Evolutionary conservation across 2,888 invertebrate genomes (phyloP), one percentile per base, ranked within the genome.

Genomic region (Xylota segnis): DNA sequence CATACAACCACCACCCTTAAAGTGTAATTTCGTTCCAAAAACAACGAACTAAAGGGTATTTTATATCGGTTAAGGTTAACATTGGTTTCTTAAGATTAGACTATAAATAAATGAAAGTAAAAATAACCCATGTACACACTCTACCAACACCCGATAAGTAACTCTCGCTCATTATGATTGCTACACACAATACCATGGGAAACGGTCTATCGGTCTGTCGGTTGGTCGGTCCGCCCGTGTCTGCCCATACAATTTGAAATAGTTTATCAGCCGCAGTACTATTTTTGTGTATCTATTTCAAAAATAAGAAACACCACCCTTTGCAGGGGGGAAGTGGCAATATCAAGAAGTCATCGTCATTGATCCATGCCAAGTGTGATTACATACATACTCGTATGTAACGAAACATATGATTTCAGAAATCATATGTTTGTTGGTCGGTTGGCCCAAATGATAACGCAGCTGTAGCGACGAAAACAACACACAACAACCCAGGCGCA

Each of bases 361-460:
- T 56, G 37, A 81, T 66, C 50, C 71, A 65, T 9, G 27, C 14
- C 6, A 34, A 37, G 40, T 40, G 23, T 10, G 16, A 63, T 27
- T 29, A 61, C 29, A 29, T n/a, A 45, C 14, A 14, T 5, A 10
- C 5, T 18, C 9, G 10, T 23, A 61, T 61, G 59, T 40, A 32
- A 45, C n/a, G 40, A 27, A 37, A 74, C 32, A 77, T 23, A 61
- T 68, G 68, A 70, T 43, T 68, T 76, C 52, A 14, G 29, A 77
- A 78, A 78, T 70, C 56, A 70, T 52, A 65, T 72, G 54, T 83
- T 71, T 47, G 47, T 47, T 63, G 65, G 43, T 66, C 59, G 71
- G 23, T 23, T 84, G 83, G 83, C 83, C 83, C 74, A 79, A 75
- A 84, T 84, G 79, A 84, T 79, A 79, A 78, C 45, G 58, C 66